Percentiles rank a stretch among this genome's conserved stretches.
phyloP scores from a whole-genome alignment of 2,888 invertebrate species.

The Gymnosoma rotundatum region DNA sequence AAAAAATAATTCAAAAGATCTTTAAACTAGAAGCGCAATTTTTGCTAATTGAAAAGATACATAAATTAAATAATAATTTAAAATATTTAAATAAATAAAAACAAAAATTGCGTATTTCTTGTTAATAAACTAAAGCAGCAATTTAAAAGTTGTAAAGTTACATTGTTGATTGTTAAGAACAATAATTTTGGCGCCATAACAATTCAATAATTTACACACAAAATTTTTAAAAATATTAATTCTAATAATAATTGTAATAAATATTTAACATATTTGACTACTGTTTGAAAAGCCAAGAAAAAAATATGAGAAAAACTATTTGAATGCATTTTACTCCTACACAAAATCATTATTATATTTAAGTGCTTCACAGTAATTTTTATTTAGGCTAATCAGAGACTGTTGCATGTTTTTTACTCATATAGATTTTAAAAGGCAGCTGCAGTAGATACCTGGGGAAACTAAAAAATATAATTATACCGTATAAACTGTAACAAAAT shows the following conservation, averaged over 20 bases:
- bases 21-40: slow-evolving; percentile 40
- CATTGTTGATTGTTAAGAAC: slow-evolving; percentile 16
- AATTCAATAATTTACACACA: slow-evolving; percentile 40
- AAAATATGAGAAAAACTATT: neutral
- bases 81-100: slow-evolving; percentile 12
- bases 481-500: too few species aligned
- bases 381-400: slow-evolving; percentile 22
- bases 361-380: slow-evolving; percentile 4
- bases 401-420: neutral
- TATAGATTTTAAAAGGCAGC: too few species aligned
- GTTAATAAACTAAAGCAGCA: slow-evolving; percentile 17
- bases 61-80: slow-evolving; percentile 23
- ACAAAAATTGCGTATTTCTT: slow-evolving; percentile 23
- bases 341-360: neutral
- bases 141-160: slow-evolving; percentile 24
- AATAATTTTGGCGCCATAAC: slow-evolving; percentile 57
- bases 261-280: slow-evolving; percentile 62
- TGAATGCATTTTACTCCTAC: slow-evolving; percentile 33
- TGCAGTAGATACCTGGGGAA: too few species aligned
- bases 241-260: slow-evolving; percentile 33
- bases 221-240: slow-evolving; percentile 10
- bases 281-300: slow-evolving; percentile 25
- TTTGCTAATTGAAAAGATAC: slow-evolving; percentile 35
- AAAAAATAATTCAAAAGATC: neutral
- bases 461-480: too few species aligned